phyloP scores from a whole-genome alignment of 2,888 invertebrate species.

The Catocala sponsa region DNA sequence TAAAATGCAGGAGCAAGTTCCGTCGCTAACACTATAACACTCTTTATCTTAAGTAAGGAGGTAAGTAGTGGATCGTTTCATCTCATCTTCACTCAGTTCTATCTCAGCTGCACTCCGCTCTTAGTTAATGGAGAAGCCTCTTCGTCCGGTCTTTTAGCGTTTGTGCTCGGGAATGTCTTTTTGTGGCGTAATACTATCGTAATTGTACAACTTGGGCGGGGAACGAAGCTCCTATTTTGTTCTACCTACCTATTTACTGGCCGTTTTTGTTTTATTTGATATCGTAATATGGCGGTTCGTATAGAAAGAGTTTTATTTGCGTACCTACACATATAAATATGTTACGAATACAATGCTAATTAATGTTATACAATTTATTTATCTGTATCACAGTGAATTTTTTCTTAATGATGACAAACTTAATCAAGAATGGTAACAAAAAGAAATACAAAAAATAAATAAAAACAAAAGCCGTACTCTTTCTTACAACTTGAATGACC shows the following conservation, averaged over 20 bases:
- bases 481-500: constrained; percentile 28
- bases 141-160: constrained; percentile 42
- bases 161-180: constrained; percentile 42
- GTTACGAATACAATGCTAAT: no score
- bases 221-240: background rate
- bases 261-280: background rate
- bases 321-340: no score
- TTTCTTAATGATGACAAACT: no score
- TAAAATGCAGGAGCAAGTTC: background rate
- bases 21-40: constrained; percentile 35
- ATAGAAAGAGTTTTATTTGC: no score
- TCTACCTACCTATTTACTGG: background rate
- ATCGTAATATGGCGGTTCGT: no score
- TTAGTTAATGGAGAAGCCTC: constrained; percentile 51
- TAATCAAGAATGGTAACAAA: background rate
- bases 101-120: constrained; percentile 21
- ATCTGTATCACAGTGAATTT: no score
- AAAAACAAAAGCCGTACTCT: background rate
- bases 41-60: constrained; percentile 47
- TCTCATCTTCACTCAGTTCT: constrained; percentile 24
- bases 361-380: no score
- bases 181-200: constrained; percentile 38
- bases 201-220: constrained; percentile 27
- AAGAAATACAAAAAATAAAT: constrained; percentile 5
- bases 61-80: constrained; percentile 21